Base-by-base conservation (phyloP, 2,797 vertebrate species). In the Sylvilagus floridanus region DNA sequence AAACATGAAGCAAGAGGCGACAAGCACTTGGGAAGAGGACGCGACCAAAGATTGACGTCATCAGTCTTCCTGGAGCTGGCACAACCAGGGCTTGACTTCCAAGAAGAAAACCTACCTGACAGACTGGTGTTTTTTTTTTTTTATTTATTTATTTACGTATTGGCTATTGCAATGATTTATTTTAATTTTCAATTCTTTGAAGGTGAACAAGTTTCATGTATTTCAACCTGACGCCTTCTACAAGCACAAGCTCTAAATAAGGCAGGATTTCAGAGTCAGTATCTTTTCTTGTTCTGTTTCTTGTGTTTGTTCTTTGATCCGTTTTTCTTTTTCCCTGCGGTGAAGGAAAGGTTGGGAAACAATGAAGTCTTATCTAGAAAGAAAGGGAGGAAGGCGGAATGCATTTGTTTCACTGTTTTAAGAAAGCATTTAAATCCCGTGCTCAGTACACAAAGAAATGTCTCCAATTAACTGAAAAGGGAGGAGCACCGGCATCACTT, bases 391-490 rank as follows among this genome's bases (percentile, higher is more conserved):
- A 32, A 66, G 10, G 17, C 26, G 10, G 28, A 50, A 71, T 87
- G 8, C 60, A 88, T 81, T 24, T 83, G 84, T 84, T 91, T 84
- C 86, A 87, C 76, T 88, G 65, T 57, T 78, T 68, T 30, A 11
- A 62, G 69, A 79, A 72, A 37, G 21, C 32, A 68, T 47, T 93
- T 95, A 93, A 94, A 93, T 24, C 30, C 11, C 69, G 30, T 8
- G 6, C 52, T 88, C 66, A 62, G 21, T 14, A 69, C 50, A 86
- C 54, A 95, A 90, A 93, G 32, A 82, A 72, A 81, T 54, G 83
- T 69, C 73, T 92, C 72, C 42, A 37, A 60, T 69, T 93, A 72
- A 60, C 66, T 86, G 88, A 75, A 83, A 94, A 93, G 19, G 52
- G 60, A 79, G 57, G 50, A 37, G 32, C 28, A 24, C 73, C 32